A percentile compares a stretch with the other conserved stretches of the same genome.
These are phyloP conservation scores for Diphyllodes magnificus DNA, from an alignment of 2,113 vertebrate species.

Conservation along the genomic window DNA sequence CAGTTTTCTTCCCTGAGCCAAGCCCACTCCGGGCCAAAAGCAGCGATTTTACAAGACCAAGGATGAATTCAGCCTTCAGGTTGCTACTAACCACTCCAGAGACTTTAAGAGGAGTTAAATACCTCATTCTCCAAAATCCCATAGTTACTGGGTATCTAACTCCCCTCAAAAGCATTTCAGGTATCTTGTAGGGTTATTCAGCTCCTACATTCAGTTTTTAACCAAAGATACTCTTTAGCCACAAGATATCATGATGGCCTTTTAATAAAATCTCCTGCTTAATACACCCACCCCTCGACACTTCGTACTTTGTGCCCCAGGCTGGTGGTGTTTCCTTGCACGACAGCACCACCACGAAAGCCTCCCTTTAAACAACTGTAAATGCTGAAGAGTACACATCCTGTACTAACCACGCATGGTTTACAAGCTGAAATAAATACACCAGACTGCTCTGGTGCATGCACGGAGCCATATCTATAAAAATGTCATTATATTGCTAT, in stretches of 20 bases:
- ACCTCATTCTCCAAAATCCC: not conserved
- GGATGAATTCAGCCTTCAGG: not conserved
- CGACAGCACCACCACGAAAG: not conserved
- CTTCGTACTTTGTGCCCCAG: not conserved
- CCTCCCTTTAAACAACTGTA: conserved; percentile 7
- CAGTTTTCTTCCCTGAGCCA: not conserved
- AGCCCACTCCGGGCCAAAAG: not conserved
- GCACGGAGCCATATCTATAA: not conserved
- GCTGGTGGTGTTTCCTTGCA: not conserved
- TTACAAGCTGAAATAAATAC: conserved; percentile 40
- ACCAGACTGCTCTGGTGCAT: not conserved
- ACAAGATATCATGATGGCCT: not conserved
- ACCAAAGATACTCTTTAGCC: not conserved
- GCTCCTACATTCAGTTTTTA: not conserved
- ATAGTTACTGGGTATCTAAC: not conserved
- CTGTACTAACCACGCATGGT: not conserved
- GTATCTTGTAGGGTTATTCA: not conserved
- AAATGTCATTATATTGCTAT: not conserved
- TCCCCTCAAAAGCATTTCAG: not conserved
- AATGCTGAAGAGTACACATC: conserved; percentile 35
- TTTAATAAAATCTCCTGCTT: not conserved
- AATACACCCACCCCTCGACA: not conserved
- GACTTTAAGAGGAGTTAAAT: not conserved
- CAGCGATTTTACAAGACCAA: not conserved
- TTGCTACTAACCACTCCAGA: not conserved